Evolutionary conservation across 2,113 vertebrate species (phyloP).

Genomic region (Podarcis cretensis): DNA sequence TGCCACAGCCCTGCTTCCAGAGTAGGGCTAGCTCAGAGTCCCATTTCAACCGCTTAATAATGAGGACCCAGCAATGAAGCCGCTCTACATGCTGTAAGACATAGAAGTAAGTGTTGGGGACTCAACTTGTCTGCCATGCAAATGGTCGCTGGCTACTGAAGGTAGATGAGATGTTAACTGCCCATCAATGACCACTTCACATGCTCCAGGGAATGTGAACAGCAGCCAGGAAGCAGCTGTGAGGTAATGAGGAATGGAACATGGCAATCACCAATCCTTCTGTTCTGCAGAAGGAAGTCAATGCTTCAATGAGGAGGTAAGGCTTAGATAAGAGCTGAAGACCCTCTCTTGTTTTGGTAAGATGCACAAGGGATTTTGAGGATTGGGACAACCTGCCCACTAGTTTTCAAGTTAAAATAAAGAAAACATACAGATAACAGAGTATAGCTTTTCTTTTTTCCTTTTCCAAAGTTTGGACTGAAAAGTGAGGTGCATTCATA

Average conservation of each 20-base stretch:
- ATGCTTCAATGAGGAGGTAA: no score
- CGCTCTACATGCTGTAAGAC: not conserved
- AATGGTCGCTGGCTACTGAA: not conserved
- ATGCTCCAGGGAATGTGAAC: not conserved
- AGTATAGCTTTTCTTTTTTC: no score
- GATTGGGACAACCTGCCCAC: no score
- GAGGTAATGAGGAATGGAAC: not conserved
- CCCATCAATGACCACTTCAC: not conserved
- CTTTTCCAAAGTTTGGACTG: no score
- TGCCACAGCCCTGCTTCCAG: not conserved
- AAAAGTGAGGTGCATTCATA: no score
- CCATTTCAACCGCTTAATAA: not conserved
- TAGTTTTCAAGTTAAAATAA: no score
- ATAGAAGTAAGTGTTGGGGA: not conserved
- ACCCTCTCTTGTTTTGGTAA: no score
- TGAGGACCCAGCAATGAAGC: not conserved
- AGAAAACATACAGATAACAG: no score
- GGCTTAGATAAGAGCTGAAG: no score
- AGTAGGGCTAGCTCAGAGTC: not conserved
- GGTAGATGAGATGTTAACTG: not conserved
- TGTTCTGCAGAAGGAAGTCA: not conserved
- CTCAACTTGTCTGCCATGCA: not conserved
- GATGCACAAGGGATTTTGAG: no score
- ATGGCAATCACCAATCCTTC: not conserved
- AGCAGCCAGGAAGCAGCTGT: not conserved